These are phyloP conservation scores for Acanthornis magna DNA, from an alignment of 2,797 vertebrate species.

Conservation along the genomic window DNA sequence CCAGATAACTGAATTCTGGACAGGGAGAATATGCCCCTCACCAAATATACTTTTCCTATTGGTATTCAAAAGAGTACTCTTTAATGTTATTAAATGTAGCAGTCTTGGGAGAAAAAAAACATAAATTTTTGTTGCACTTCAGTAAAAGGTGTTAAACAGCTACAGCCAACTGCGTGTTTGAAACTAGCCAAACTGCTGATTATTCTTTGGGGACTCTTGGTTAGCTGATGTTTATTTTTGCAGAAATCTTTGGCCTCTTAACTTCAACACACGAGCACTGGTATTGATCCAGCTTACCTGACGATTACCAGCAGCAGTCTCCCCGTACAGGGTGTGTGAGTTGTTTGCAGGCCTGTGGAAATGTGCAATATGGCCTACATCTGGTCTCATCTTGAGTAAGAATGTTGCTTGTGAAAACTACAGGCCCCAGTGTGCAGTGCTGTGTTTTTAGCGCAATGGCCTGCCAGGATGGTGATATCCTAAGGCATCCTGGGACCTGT, in stretches of 20 bases:
- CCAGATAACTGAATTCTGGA: not conserved
- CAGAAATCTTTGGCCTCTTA: not conserved
- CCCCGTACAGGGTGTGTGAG: fast-evolving
- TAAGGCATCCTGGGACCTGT: constrained; percentile 70
- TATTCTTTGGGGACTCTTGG: not conserved
- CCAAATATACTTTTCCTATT: not conserved
- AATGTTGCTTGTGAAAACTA: constrained; percentile 43
- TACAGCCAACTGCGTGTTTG: not conserved
- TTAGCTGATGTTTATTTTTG: not conserved
- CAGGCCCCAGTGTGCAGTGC: constrained; percentile 63
- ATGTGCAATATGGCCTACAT: constrained; percentile 30
- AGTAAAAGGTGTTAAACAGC: not conserved
- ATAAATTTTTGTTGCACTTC: not conserved
- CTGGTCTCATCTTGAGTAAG: constrained; percentile 24
- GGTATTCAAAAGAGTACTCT: not conserved
- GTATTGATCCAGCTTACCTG: not conserved
- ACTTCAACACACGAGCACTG: fast-evolving
- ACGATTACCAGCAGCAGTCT: not conserved
- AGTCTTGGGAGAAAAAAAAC: not conserved
- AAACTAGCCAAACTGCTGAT: not conserved
- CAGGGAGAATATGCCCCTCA: not conserved
- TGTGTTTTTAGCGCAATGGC: not conserved
- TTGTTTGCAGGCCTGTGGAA: not conserved
- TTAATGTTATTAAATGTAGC: not conserved
- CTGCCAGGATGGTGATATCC: not conserved